These are phyloP conservation scores for Oikopleura dioica DNA, from an alignment of 23 tunicate genomes.

Conservation along the genomic window DNA sequence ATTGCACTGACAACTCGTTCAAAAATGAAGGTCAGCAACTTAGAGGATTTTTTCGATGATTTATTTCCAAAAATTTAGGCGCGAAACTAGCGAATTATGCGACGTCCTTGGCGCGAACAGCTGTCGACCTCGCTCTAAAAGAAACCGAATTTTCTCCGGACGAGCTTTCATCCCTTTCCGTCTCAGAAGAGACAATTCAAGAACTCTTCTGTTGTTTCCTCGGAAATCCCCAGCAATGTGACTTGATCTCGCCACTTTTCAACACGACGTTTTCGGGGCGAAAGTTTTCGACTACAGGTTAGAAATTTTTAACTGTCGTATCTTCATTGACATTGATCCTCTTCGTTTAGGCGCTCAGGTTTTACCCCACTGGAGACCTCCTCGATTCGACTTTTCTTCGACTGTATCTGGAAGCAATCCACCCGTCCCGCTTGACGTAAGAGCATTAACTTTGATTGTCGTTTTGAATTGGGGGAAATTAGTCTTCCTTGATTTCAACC, in stretches of 20 bases:
- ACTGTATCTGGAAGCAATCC: too few species aligned
- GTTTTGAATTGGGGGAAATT: too few species aligned
- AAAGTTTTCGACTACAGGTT: too few species aligned
- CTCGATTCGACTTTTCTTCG: too few species aligned
- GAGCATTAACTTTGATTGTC: too few species aligned
- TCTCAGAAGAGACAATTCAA: not conserved
- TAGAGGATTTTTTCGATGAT: not conserved
- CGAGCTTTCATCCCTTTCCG: not conserved
- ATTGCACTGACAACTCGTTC: not conserved
- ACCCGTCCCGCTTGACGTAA: too few species aligned
- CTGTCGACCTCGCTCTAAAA: not conserved
- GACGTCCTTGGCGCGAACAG: not conserved
- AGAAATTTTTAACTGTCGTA: too few species aligned
- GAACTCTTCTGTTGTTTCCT: not conserved
- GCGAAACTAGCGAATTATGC: not conserved
- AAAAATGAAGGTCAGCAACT: too few species aligned
- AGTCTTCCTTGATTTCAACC: too few species aligned
- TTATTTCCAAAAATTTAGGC: not conserved
- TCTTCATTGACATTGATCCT: too few species aligned
- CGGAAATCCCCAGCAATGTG: not conserved
- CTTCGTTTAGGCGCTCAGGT: too few species aligned
- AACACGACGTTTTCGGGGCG: not conserved
- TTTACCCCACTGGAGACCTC: too few species aligned
- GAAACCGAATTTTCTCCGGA: not conserved
- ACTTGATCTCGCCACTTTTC: not conserved